A percentile compares a stretch with the other conserved stretches of the same genome.
These are phyloP conservation scores for Drosophila monieri DNA, from an alignment of 2,888 invertebrate genomes.

Conservation along the genomic window DNA sequence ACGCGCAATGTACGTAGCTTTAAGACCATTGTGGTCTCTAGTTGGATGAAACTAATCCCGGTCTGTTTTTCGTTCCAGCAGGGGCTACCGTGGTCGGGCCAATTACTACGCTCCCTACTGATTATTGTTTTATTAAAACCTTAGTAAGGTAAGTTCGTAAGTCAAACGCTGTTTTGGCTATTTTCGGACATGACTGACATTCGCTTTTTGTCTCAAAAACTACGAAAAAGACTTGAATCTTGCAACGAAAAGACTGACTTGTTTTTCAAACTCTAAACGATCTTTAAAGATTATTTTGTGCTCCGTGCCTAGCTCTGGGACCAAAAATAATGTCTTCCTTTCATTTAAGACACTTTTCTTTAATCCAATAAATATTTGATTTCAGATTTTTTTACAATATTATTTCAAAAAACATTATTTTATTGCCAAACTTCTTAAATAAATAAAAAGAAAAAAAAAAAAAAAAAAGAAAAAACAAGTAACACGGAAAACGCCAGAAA, in stretches of 20 bases:
- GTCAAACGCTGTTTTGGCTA: neutral
- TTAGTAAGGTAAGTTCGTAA: slow-evolving; percentile 82
- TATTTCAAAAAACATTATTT: slow-evolving; percentile 85
- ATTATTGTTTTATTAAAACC: slow-evolving; percentile 82
- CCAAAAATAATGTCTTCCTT: slow-evolving; percentile 13
- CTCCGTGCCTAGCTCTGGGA: slow-evolving; percentile 18
- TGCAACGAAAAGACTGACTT: slow-evolving; percentile 9
- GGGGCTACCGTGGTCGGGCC: slow-evolving; percentile 84
- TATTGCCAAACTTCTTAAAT: slow-evolving; percentile 82
- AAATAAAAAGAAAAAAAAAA: slow-evolving; percentile 70
- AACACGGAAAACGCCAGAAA: slow-evolving; percentile 59
- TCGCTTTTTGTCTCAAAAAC: neutral
- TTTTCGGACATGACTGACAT: slow-evolving; percentile 15
- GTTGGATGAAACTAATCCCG: slow-evolving; percentile 61
- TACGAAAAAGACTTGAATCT: neutral
- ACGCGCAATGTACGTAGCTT: slow-evolving; percentile 82
- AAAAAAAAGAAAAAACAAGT: slow-evolving; percentile 70
- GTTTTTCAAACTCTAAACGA: neutral
- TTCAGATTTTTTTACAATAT: slow-evolving; percentile 84
- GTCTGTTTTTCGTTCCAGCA: slow-evolving; percentile 83
- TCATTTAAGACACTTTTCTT: slow-evolving; percentile 70
- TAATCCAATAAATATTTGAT: slow-evolving; percentile 83
- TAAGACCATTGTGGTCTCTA: neutral
- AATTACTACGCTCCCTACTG: slow-evolving; percentile 84
- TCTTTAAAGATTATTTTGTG: slow-evolving; percentile 8